These are phyloP conservation scores for Sebastes fasciatus DNA, from an alignment of 2,113 vertebrate genomes.

Conservation along the genomic window DNA sequence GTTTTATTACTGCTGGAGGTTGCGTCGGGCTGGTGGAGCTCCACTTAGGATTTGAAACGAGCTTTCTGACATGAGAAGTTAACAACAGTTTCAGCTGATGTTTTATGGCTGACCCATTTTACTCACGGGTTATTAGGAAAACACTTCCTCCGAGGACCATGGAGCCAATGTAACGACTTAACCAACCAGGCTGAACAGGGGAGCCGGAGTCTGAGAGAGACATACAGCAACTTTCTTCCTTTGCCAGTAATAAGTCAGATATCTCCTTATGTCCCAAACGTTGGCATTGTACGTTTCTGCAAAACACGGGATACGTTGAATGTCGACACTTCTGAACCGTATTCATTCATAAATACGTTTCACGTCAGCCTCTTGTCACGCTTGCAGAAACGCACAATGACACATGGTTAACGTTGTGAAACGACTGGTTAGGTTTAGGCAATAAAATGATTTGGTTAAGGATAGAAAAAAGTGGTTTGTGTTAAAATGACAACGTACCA, in stretches of 20 bases:
- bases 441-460: too few species aligned
- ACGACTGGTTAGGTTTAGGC: too few species aligned
- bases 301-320: too few species aligned
- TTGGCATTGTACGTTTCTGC: too few species aligned
- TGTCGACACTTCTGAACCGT: too few species aligned
- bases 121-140: conserved; percentile 47
- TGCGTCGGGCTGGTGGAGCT: conserved; percentile 34
- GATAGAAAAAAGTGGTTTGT: too few species aligned
- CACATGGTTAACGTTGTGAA: too few species aligned
- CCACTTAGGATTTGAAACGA: conserved; percentile 49
- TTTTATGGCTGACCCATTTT: conserved; percentile 64
- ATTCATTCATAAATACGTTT: too few species aligned
- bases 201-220: not conserved
- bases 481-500: too few species aligned
- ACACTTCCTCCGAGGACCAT: conserved; percentile 21
- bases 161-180: not conserved
- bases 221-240: conserved; percentile 2
- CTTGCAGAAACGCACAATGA: too few species aligned
- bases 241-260: not conserved
- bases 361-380: too few species aligned
- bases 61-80: conserved; percentile 62
- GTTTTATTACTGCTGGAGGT: conserved; percentile 73
- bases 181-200: conserved; percentile 19
- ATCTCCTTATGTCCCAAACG: not conserved
- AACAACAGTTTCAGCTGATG: conserved; percentile 59